Conservation (phyloP, 2,888 invertebrate genomes). For the Lamproptera curius region DNA sequence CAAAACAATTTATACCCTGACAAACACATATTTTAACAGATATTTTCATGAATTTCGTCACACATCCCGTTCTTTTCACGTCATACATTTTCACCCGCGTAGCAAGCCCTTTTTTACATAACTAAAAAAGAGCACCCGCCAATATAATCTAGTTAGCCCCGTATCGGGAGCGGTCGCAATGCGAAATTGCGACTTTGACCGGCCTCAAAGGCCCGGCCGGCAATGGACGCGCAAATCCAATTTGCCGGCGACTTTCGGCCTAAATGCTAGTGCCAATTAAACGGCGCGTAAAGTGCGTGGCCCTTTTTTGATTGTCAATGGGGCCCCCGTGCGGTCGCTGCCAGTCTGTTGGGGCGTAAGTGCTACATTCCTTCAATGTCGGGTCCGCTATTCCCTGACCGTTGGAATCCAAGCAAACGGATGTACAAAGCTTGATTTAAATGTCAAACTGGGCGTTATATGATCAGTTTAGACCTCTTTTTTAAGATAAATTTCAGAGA, state of each 20-base stretch:
- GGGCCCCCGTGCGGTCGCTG: conserved; percentile 33
- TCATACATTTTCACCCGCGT: too few relatives aligned
- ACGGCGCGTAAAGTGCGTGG: conserved; percentile 65
- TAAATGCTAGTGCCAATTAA: conserved; percentile 70
- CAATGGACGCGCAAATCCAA: conserved; percentile 65
- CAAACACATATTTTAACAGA: too few relatives aligned
- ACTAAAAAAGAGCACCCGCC: not conserved
- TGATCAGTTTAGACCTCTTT: too few relatives aligned
- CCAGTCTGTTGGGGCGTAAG: conserved; percentile 23
- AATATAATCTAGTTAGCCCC: conserved; percentile 60
- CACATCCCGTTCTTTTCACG: too few relatives aligned
- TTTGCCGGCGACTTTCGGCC: conserved; percentile 67
- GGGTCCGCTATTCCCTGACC: conserved; percentile 4
- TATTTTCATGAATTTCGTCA: too few relatives aligned
- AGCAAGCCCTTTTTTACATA: too few relatives aligned
- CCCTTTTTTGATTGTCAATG: conserved; percentile 49
- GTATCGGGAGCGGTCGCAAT: conserved; percentile 49
- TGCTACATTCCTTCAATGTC: conserved; percentile 9
- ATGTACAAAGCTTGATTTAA: too few relatives aligned
- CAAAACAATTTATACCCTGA: too few relatives aligned
- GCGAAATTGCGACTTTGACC: conserved; percentile 61
- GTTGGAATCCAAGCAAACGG: not conserved
- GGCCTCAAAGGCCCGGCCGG: conserved; percentile 53
- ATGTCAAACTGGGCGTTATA: too few relatives aligned
- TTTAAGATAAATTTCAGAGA: too few relatives aligned